These are phyloP conservation scores for Phymastichus coffea DNA, from an alignment of 1,140 invertebrate genomes.

Conservation along the genomic window DNA sequence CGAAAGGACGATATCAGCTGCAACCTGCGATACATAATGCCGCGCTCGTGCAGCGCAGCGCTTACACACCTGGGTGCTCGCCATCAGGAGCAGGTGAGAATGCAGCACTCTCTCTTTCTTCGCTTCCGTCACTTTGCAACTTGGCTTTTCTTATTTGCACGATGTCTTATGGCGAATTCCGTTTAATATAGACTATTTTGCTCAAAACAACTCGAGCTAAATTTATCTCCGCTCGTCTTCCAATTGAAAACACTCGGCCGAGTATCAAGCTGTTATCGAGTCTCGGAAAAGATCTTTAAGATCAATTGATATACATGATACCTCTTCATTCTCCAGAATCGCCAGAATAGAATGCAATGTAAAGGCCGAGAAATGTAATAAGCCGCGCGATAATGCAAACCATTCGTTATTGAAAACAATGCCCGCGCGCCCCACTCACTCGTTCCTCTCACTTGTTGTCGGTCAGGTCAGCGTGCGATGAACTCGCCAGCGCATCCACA, in stretches of 20 bases:
- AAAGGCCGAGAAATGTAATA: no score
- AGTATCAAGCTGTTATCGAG: no score
- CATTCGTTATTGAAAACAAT: neutral
- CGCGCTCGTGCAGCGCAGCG: conserved; percentile 52
- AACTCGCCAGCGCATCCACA: conserved; percentile 16
- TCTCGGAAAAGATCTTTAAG: no score
- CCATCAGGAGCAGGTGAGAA: conserved; percentile 34
- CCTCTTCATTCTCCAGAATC: neutral
- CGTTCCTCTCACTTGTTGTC: neutral
- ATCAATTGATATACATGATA: no score
- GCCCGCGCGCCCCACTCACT: neutral
- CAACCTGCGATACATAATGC: conserved; percentile 49
- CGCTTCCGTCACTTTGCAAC: neutral
- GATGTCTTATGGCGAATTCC: no score
- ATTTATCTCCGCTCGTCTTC: no score
- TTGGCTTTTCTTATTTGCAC: neutral
- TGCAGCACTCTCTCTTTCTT: neutral
- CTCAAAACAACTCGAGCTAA: no score
- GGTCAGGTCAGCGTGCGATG: conserved; percentile 18
- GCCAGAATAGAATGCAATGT: no score
- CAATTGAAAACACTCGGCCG: no score
- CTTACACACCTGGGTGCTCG: conserved; percentile 49
- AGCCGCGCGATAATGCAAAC: no score
- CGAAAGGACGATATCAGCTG: neutral
- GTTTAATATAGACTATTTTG: no score